Conservation (phyloP, 2,113 vertebrate species). For the Zonotrichia leucophrys region DNA sequence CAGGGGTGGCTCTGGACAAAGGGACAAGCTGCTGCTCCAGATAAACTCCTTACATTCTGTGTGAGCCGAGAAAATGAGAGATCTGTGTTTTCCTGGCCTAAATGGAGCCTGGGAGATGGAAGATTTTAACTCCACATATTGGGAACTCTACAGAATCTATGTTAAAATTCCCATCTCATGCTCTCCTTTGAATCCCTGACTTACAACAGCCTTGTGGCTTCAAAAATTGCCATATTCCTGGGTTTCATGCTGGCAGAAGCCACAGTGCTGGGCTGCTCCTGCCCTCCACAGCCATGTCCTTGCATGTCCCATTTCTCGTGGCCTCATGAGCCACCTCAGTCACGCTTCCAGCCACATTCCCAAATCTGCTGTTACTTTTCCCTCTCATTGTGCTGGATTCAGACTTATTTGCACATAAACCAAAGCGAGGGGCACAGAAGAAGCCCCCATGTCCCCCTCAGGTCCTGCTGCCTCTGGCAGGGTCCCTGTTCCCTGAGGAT, state of each 20-base stretch:
- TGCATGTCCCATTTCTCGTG: rapidly evolving
- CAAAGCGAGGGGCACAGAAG: neutral
- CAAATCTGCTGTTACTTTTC: neutral
- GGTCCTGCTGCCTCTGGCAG: neutral
- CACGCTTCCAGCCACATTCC: rapidly evolving
- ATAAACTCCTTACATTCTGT: neutral
- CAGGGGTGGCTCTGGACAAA: neutral
- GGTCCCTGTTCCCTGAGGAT: neutral
- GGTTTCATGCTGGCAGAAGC: neutral
- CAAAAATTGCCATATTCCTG: rapidly evolving
- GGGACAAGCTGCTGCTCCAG: neutral
- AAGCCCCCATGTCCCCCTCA: neutral
- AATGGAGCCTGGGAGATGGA: neutral
- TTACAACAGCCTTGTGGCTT: neutral
- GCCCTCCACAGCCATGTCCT: neutral
- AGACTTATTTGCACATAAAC: neutral
- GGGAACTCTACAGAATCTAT: neutral
- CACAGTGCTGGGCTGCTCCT: neutral
- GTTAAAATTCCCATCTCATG: neutral
- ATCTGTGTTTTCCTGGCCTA: neutral
- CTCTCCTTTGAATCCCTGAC: neutral
- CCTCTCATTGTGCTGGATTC: neutral
- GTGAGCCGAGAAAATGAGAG: neutral
- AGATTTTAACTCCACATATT: neutral
- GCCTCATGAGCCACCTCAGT: rapidly evolving